Conservation (phyloP, 1,140 invertebrate species). For the Eulimnadia texana region DNA sequence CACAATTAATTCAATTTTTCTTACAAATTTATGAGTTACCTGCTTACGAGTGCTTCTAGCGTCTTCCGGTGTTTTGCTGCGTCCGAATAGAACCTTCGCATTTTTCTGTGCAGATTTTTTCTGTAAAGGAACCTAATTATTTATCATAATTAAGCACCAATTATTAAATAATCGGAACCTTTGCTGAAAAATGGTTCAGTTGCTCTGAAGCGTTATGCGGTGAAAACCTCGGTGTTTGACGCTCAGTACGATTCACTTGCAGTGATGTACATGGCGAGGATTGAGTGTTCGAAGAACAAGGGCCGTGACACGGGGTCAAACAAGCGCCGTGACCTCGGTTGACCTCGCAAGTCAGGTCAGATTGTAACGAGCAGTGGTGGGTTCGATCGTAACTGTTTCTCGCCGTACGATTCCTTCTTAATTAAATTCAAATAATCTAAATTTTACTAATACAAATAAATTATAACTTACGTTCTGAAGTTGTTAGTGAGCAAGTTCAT, state of each 20-base stretch:
- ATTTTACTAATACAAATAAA: not conserved
- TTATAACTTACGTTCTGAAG: constrained; percentile 17
- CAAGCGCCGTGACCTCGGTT: constrained; percentile 12
- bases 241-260: not conserved
- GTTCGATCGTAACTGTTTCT: not conserved
- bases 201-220: not conserved
- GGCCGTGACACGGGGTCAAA: constrained; percentile 10
- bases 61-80: too few species aligned
- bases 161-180: too few species aligned
- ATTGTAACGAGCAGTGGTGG: not conserved
- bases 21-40: too few species aligned
- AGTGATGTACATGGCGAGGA: not conserved
- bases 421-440: not conserved
- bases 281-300: not conserved
- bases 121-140: too few species aligned
- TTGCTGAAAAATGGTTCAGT: not conserved
- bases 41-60: too few species aligned
- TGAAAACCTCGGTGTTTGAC: not conserved
- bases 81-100: too few species aligned
- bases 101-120: too few species aligned
- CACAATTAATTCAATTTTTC: too few species aligned
- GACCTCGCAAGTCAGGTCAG: not conserved
- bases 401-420: not conserved
- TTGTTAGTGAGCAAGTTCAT: constrained; percentile 31
- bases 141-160: too few species aligned